These are phyloP conservation scores for Lobophora halterata DNA, from an alignment of 2,888 invertebrate genomes.

Conservation along the genomic window DNA sequence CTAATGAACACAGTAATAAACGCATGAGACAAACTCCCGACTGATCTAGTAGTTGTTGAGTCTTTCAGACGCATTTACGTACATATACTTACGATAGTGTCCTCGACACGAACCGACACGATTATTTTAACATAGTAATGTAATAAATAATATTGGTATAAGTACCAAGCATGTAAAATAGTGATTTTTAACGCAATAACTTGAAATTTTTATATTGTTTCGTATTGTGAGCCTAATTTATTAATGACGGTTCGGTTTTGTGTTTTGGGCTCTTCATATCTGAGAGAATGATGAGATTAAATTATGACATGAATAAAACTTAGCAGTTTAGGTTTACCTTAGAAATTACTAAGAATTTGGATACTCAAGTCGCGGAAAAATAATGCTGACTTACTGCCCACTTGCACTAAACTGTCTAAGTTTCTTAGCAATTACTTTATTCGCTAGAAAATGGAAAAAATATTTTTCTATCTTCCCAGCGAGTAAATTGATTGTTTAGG, in stretches of 20 bases:
- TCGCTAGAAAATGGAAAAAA: too few species aligned
- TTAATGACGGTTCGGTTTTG: constrained; percentile 27
- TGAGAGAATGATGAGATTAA: constrained; percentile 4
- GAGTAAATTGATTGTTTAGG: too few species aligned
- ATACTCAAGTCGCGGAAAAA: too few species aligned
- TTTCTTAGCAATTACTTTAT: too few species aligned
- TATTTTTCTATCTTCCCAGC: too few species aligned
- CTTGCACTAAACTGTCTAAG: too few species aligned
- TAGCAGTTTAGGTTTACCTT: too few species aligned
- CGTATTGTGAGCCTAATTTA: constrained; percentile 39
- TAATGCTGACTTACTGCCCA: too few species aligned
- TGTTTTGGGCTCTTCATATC: constrained; percentile 18
- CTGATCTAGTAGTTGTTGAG: neutral
- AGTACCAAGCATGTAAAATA: constrained; percentile 41
- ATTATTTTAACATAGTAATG: constrained; percentile 18
- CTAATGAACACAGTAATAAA: too few species aligned
- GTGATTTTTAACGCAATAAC: constrained; percentile 57
- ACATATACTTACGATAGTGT: constrained; percentile 4
- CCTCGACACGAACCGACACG: constrained; percentile 15
- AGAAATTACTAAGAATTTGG: too few species aligned
- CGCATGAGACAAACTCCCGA: too few species aligned
- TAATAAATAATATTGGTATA: constrained; percentile 53
- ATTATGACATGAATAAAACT: neutral
- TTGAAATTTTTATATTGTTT: constrained; percentile 43
- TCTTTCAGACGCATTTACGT: constrained; percentile 18